Conservation (phyloP, 2,797 vertebrate genomes). For the Onychomys arenicola region DNA sequence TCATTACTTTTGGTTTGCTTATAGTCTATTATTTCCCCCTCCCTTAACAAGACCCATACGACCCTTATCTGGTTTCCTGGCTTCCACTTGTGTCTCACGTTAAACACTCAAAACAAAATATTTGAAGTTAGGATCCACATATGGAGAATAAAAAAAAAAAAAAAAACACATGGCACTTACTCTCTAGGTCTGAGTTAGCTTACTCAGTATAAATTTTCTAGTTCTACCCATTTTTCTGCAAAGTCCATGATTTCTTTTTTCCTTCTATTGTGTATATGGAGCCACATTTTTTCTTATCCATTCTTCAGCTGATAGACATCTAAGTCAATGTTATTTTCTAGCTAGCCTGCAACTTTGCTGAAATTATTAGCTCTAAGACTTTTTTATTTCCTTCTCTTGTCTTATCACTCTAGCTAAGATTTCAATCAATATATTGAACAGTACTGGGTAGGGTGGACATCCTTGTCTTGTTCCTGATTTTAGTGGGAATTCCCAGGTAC, state of each 20-base stretch:
- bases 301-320: background rate
- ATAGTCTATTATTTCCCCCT: background rate
- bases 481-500: background rate
- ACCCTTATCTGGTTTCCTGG: background rate
- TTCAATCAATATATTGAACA: background rate
- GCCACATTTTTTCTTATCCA: background rate
- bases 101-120: background rate
- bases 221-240: background rate
- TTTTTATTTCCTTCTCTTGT: background rate
- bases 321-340: background rate
- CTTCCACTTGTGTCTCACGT: background rate
- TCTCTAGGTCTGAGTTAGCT: background rate
- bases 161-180: no score
- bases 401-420: background rate
- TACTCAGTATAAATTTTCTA: background rate
- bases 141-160: background rate
- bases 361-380: background rate
- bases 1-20: background rate
- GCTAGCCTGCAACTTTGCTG: background rate
- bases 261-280: background rate
- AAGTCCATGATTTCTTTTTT: background rate
- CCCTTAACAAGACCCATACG: background rate
- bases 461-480: background rate
- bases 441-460: no score
- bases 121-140: background rate